Evolutionary conservation across 2,113 vertebrate species (phyloP).

Genomic region (Pithys albifrons): DNA sequence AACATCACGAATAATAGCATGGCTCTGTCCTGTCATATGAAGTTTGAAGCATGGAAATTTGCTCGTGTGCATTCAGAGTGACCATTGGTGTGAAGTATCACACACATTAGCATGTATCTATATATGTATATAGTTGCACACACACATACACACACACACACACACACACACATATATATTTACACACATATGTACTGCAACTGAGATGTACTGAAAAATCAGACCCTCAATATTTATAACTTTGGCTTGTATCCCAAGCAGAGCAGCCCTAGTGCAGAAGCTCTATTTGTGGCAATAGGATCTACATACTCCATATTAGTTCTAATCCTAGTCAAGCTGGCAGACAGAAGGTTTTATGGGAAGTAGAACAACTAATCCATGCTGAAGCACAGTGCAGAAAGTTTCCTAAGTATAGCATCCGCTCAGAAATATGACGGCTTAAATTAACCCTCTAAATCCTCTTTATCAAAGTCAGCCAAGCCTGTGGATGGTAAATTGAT

Average conservation of each 20-base stretch:
- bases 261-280: constrained; percentile 43
- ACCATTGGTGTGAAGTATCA: background rate
- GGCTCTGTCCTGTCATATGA: background rate
- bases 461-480: constrained; percentile 64
- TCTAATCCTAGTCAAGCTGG: constrained; percentile 66
- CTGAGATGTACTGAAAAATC: constrained; percentile 35
- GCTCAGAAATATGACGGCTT: constrained; percentile 57
- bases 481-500: constrained; percentile 42
- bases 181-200: background rate
- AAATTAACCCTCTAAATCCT: constrained; percentile 65
- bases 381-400: constrained; percentile 37
- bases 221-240: constrained; percentile 64
- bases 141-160: background rate
- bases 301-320: constrained; percentile 58
- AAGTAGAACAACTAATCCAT: constrained; percentile 69
- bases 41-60: background rate
- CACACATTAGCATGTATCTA: background rate
- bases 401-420: constrained; percentile 49
- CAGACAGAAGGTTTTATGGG: constrained; percentile 67
- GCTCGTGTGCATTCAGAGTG: background rate
- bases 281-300: constrained; percentile 63
- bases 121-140: background rate
- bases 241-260: constrained; percentile 59
- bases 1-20: background rate
- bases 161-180: background rate